Evolutionary conservation across 2,888 invertebrate species (phyloP), one percentile per base, ranked within the genome.

Genomic region (Hoplodrina ambigua): DNA sequence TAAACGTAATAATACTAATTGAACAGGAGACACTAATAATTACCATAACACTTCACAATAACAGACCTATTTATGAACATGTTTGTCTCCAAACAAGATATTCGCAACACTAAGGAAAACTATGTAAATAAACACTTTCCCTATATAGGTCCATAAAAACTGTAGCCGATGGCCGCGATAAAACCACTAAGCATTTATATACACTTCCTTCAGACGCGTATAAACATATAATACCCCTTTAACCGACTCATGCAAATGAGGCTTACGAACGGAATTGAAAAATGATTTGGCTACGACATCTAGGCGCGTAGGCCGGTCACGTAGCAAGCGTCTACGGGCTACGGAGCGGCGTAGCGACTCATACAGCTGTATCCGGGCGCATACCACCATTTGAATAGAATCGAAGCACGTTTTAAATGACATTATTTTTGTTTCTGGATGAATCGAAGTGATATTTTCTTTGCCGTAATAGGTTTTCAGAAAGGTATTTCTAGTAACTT

Each of bases 291-390:
- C 84, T 85, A 83, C 82, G 78, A 73, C 60, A 64, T 75, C 83
- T 83, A 83, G 81, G 82, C 85, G 63, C 87, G 91, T 91, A 91
- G 91, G 87, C 90, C 60, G 69, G 74, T 86, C 91, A 90, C 91
- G 92, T 92, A 91, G 91, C 87, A 68, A 64, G 63, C 72, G 70
- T 69, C 90, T 88, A 89, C 89, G 85, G 73, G 79, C 86, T 88
- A 86, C 86, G 81, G 60, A 84, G 65, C 67, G 70, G 75, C 82
- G 89, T 87, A 89, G 88, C 82, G 64, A n/a, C 65, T 68, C 63
- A 50, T 65, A 70, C 10, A 60, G 25, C 49, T 57, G 25, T 63
- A 77, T 57, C 72, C 13, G 49, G 15, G 60, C 55, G 11, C 49
- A 52, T 37, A 46, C 37, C 13, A 13, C 46, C 37, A n/a, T 62